Conservation (phyloP, 2,888 invertebrate genomes). For the Rhagium mordax region DNA sequence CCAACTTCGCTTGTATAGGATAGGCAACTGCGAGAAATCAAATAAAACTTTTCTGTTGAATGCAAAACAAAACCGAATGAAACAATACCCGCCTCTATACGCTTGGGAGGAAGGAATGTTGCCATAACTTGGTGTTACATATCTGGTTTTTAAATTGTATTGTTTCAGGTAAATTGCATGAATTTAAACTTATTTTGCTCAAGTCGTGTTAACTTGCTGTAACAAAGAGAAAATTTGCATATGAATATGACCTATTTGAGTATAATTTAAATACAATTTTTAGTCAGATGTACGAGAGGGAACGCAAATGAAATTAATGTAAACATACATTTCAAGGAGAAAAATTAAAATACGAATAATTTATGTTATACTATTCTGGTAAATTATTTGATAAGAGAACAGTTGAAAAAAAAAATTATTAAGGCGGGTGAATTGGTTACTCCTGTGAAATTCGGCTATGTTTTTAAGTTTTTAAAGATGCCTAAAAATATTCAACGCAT, state of each 20-base stretch:
- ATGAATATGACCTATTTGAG: background rate
- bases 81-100: background rate
- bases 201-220: background rate
- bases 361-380: too few species aligned
- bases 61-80: background rate
- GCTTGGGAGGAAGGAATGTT: background rate
- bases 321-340: background rate
- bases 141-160: conserved; percentile 8
- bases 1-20: background rate
- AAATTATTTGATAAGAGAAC: too few species aligned
- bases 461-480: too few species aligned
- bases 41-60: conserved; percentile 3
- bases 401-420: too few species aligned
- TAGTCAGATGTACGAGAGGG: background rate
- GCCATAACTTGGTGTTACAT: background rate
- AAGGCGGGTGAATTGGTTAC: too few species aligned
- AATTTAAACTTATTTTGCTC: background rate
- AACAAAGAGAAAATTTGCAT: background rate
- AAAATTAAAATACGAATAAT: background rate
- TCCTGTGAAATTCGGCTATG: too few species aligned
- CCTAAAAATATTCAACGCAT: too few species aligned
- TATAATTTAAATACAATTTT: background rate
- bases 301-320: background rate
- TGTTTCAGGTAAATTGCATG: conserved; percentile 3
- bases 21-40: background rate